phyloP scores from a whole-genome alignment of 2,888 invertebrate species.

The Agonopterix alstromeriana region DNA sequence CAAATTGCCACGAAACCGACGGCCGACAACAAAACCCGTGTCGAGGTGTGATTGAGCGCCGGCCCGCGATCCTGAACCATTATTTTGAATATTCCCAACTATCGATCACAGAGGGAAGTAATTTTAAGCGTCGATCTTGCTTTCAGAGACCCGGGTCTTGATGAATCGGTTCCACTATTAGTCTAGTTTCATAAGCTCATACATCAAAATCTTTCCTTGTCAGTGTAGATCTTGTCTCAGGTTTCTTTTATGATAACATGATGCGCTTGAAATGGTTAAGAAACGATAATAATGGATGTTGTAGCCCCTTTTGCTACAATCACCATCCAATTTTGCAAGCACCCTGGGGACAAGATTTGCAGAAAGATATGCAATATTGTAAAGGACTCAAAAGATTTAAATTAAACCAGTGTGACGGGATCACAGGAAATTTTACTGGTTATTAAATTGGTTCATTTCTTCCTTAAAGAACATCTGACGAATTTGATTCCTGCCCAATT shows the following conservation, averaged over 20 bases:
- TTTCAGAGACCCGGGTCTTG: constrained; percentile 23
- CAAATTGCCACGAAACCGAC: constrained; percentile 57
- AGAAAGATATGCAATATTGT: neutral
- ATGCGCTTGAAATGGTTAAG: constrained; percentile 10
- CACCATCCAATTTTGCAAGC: neutral
- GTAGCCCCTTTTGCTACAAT: neutral
- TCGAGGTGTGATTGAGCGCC: constrained; percentile 55
- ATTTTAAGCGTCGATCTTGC: constrained; percentile 38
- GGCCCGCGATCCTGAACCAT: constrained; percentile 37
- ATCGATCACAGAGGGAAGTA: constrained; percentile 53
- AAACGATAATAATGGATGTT: constrained; percentile 7
- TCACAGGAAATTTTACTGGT: neutral
- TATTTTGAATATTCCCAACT: constrained; percentile 60
- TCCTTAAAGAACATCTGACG: constrained; percentile 3
- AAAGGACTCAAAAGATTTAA: neutral
- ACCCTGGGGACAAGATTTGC: neutral
- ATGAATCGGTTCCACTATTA: constrained; percentile 30
- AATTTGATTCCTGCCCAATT: constrained; percentile 7
- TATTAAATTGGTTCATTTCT: neutral
- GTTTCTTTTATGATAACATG: constrained; percentile 10
- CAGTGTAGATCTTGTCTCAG: constrained; percentile 21
- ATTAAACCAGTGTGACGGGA: neutral
- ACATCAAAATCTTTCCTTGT: constrained; percentile 41
- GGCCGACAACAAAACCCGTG: constrained; percentile 36
- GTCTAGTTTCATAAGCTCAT: constrained; percentile 22